Conservation (phyloP, 2,113 vertebrate species). For the Perccottus glenii region DNA sequence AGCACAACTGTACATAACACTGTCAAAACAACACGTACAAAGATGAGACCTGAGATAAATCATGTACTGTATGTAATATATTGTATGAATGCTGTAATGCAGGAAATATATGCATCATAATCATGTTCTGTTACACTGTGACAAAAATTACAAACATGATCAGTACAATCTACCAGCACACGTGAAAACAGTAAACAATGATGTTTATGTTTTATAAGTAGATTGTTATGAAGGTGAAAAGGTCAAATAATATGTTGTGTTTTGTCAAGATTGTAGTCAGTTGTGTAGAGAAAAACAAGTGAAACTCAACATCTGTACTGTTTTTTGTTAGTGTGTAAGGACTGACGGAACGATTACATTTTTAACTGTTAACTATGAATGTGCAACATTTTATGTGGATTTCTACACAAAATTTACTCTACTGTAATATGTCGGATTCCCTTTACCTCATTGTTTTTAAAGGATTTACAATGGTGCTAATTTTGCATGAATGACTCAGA, state of each 20-base stretch:
- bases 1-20: too few relatives aligned
- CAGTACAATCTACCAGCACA: background rate
- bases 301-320: background rate
- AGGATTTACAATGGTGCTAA: background rate
- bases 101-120: slow-evolving; percentile 2
- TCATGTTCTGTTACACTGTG: background rate
- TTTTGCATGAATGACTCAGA: slow-evolving; percentile 1
- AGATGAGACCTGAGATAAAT: background rate
- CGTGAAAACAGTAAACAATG: background rate
- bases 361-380: background rate
- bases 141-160: background rate
- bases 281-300: background rate
- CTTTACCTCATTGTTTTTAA: slow-evolving; percentile 3
- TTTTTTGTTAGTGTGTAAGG: background rate
- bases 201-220: background rate
- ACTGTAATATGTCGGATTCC: background rate
- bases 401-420: background rate
- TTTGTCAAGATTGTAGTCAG: background rate
- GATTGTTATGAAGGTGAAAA: background rate
- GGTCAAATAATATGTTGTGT: background rate
- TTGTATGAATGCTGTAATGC: background rate
- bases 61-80: background rate
- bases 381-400: background rate
- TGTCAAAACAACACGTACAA: background rate
- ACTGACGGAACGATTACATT: too few relatives aligned